Percentiles rank a stretch among this genome's conserved stretches.
Conservation (phyloP, 2,113 vertebrate species). For the Pedionomus torquatus region DNA sequence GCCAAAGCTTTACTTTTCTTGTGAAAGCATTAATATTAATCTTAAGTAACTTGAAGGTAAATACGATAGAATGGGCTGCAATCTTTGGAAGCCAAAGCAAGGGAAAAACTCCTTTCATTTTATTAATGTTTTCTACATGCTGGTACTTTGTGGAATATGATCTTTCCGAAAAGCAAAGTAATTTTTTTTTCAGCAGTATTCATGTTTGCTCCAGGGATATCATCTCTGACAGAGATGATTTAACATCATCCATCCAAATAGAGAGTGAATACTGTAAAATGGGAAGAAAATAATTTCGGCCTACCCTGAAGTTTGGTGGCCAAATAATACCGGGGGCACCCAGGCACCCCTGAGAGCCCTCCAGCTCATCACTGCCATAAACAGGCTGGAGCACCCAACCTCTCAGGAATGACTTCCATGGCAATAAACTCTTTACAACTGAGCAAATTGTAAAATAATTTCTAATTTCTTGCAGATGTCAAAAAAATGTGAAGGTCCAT, state of each 20-base stretch:
- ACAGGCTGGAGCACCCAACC: background rate
- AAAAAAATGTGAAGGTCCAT: background rate
- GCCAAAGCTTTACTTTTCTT: background rate
- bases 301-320: background rate
- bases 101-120: background rate
- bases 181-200: background rate
- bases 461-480: background rate
- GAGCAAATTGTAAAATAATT: background rate
- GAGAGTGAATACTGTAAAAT: background rate
- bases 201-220: background rate
- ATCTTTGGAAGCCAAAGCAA: background rate
- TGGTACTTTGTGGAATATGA: background rate
- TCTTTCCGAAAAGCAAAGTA: background rate
- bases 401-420: background rate
- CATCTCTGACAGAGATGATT: slow-evolving; percentile 40
- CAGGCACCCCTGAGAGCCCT: background rate
- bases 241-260: background rate
- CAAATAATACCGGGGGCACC: background rate
- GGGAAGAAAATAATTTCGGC: background rate
- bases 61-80: background rate
- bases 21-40: background rate
- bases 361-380: background rate
- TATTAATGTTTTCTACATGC: background rate
- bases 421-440: background rate
- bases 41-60: background rate